These are phyloP conservation scores for Brachypalpus laphriformis DNA, from an alignment of 2,888 invertebrate species.

Conservation along the genomic window DNA sequence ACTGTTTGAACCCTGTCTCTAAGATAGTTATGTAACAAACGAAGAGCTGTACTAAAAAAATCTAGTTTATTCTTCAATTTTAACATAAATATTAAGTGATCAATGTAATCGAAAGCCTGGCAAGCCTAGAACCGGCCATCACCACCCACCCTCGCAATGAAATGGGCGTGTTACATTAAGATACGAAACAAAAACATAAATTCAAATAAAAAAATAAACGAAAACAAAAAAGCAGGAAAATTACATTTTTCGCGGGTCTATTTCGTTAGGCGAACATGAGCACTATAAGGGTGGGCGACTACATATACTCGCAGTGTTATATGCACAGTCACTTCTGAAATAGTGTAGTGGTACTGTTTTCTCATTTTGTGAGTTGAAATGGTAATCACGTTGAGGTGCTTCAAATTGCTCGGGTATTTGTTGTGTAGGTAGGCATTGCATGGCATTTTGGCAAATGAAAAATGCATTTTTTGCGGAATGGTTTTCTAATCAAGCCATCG, in stretches of 20 bases:
- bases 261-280: background rate
- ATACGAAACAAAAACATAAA: conserved; percentile 51
- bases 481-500: background rate
- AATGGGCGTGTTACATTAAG: conserved; percentile 29
- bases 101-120: background rate
- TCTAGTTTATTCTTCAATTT: no score
- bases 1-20: no score
- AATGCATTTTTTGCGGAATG: background rate
- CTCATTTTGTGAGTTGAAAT: background rate
- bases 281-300: background rate
- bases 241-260: conserved; percentile 34
- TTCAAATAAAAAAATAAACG: conserved; percentile 18
- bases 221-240: conserved; percentile 22
- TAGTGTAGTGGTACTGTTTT: background rate
- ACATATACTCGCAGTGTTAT: no score
- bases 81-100: no score
- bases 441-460: background rate
- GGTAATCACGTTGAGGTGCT: background rate
- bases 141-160: background rate
- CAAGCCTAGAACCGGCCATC: background rate
- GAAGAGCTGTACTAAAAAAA: no score
- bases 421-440: background rate
- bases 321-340: background rate
- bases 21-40: no score
- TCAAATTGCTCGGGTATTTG: background rate